Conservation (phyloP, 2,113 vertebrate genomes). For the Mesitornis unicolor region DNA sequence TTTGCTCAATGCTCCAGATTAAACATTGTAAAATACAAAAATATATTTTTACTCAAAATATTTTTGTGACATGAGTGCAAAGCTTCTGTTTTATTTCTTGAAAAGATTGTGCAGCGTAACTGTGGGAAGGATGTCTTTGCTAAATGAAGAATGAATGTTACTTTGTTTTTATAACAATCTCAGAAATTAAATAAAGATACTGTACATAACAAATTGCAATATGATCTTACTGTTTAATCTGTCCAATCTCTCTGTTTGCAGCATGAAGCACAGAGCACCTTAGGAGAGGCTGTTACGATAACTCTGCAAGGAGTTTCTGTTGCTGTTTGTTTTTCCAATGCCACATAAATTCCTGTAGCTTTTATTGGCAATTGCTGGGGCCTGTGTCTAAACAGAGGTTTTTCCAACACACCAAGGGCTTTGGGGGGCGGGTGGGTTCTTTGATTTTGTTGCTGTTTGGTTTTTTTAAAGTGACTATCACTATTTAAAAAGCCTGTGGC, state of each 20-base stretch:
- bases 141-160: neutral
- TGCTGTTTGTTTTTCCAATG: neutral
- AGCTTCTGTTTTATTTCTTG: slow-evolving; percentile 1
- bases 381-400: neutral
- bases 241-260: neutral
- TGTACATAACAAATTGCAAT: neutral
- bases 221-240: neutral
- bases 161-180: neutral
- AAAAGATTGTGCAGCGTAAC: neutral
- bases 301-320: neutral
- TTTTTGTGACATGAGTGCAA: neutral
- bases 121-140: neutral
- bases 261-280: neutral
- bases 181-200: slow-evolving; percentile 22
- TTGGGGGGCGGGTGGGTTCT: neutral
- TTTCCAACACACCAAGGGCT: neutral
- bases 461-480: neutral
- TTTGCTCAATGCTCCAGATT: neutral
- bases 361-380: neutral
- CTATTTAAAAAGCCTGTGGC: neutral
- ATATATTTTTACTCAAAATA: slow-evolving; percentile 15
- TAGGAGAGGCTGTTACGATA: neutral
- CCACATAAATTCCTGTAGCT: neutral
- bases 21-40: neutral
- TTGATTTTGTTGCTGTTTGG: neutral